These are phyloP conservation scores for Epinotia nisella DNA, from an alignment of 2,888 invertebrate species.

Conservation along the genomic window DNA sequence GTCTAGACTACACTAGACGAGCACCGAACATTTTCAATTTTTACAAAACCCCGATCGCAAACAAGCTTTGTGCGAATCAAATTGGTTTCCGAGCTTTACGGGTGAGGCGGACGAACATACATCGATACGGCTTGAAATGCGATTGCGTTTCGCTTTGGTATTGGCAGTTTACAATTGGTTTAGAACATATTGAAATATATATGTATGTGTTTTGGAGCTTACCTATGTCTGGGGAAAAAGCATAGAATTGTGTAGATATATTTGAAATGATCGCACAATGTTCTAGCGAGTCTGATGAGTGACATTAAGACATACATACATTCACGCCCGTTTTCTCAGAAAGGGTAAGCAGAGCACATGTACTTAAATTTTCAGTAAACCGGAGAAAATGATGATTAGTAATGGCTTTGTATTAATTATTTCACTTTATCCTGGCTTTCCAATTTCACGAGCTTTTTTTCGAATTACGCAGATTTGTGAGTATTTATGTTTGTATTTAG, in stretches of 20 bases:
- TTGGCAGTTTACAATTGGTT: conserved; percentile 18
- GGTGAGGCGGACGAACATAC: conserved; percentile 20
- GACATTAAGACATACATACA: too few relatives aligned
- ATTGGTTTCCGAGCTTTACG: conserved; percentile 62
- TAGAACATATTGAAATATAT: conserved; percentile 5
- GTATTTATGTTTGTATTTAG: too few relatives aligned
- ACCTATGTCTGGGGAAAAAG: neutral
- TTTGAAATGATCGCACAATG: too few relatives aligned
- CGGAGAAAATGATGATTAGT: too few relatives aligned
- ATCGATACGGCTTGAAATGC: conserved; percentile 17
- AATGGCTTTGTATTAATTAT: too few relatives aligned
- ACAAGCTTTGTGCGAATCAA: conserved; percentile 62
- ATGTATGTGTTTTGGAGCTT: neutral
- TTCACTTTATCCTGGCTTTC: too few relatives aligned
- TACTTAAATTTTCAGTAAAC: too few relatives aligned
- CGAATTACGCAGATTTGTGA: too few relatives aligned
- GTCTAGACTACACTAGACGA: conserved; percentile 28
- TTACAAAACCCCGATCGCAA: conserved; percentile 59
- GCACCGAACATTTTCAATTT: conserved; percentile 57
- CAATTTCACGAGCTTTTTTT: too few relatives aligned
- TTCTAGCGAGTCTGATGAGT: too few relatives aligned
- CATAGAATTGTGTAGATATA: neutral
- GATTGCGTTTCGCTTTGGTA: conserved; percentile 16
- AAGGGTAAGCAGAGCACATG: too few relatives aligned
- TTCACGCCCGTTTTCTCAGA: too few relatives aligned